Evolutionary conservation across 2,888 invertebrate species (phyloP).

Genomic region (Liposcelis brunnea): DNA sequence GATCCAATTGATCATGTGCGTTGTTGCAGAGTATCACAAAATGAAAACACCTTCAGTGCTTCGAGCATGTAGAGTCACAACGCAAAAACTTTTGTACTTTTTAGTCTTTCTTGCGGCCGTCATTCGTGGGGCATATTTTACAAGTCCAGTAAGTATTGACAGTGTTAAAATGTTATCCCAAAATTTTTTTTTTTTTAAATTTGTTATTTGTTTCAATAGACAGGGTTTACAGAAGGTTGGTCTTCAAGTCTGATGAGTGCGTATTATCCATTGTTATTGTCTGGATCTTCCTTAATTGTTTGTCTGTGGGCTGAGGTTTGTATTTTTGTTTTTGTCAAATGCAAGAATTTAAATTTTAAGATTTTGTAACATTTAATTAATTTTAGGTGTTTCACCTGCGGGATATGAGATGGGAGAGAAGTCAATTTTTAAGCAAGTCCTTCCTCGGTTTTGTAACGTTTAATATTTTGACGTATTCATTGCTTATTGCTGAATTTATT

Average conservation of each 20-base stretch:
- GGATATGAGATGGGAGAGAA: conserved; percentile 73
- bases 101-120: conserved; percentile 72
- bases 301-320: conserved; percentile 90
- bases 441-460: conserved; percentile 79
- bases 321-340: conserved; percentile 17
- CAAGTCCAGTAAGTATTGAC: conserved; percentile 62
- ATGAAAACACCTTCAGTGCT: conserved; percentile 68
- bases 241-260: conserved; percentile 72
- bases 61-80: conserved; percentile 70
- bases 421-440: conserved; percentile 79
- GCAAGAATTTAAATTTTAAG: background rate
- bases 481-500: conserved; percentile 57
- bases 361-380: conserved; percentile 5
- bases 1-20: conserved; percentile 67
- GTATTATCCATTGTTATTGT: conserved; percentile 76
- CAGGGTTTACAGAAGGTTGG: conserved; percentile 38
- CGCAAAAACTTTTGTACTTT: conserved; percentile 76
- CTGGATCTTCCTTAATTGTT: conserved; percentile 76
- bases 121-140: conserved; percentile 75
- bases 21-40: conserved; percentile 62
- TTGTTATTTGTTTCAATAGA: too few relatives aligned
- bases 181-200: too few relatives aligned
- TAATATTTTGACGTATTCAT: conserved; percentile 72
- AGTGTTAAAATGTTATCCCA: too few relatives aligned
- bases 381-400: conserved; percentile 73